A percentile compares a stretch with the other conserved stretches of the same genome.
Evolutionary conservation across 1,140 invertebrate genomes (phyloP).

Genomic region (Thaumatotibia leucotreta): DNA sequence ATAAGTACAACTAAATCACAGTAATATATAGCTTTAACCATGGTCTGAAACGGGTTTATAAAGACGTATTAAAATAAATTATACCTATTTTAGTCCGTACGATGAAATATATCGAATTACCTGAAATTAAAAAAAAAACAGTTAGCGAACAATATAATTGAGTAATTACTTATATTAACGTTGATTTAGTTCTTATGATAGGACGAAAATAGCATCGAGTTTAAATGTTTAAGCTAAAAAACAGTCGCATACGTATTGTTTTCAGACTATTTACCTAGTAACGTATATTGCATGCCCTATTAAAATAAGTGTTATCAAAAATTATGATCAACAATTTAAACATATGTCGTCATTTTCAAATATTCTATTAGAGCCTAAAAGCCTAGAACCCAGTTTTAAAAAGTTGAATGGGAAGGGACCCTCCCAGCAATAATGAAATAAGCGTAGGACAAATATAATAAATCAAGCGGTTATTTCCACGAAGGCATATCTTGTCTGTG

Average conservation of each 20-base stretch:
- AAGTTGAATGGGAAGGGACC: constrained; percentile 34
- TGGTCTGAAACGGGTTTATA: background rate
- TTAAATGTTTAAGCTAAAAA: no score
- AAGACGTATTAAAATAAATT: background rate
- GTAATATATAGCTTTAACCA: background rate
- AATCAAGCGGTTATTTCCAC: constrained; percentile 34
- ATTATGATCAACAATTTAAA: background rate
- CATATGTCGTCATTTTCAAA: background rate
- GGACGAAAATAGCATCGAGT: no score
- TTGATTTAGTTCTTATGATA: no score
- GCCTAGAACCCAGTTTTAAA: constrained; percentile 11
- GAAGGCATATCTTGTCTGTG: background rate
- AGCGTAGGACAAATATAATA: constrained; percentile 73
- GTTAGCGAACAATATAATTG: background rate
- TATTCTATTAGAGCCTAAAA: background rate
- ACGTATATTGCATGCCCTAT: no score
- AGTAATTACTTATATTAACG: background rate
- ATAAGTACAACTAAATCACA: background rate
- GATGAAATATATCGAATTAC: constrained; percentile 19
- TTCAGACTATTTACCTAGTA: no score
- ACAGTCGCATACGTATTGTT: no score
- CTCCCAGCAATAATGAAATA: constrained; percentile 66
- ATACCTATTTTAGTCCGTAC: constrained; percentile 15
- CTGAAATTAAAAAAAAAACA: constrained; percentile 28
- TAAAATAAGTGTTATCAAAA: background rate